Evolutionary conservation across 35 echinoderm and acorn worm genomes (phyloP).

Genomic region (Apostichopus parvimensis): DNA sequence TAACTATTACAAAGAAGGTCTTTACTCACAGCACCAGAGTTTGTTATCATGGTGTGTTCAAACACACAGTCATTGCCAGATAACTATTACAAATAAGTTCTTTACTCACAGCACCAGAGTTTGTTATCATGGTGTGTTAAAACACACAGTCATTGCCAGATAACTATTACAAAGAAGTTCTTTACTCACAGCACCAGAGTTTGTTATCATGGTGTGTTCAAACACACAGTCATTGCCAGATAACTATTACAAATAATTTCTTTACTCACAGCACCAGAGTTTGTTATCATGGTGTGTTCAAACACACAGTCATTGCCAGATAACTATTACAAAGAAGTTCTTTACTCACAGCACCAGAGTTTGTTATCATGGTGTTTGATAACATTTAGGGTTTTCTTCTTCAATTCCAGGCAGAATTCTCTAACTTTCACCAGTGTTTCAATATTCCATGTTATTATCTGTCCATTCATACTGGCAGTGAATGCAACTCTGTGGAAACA

Average conservation of each 20-base stretch:
- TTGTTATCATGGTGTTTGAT: constrained; percentile 79
- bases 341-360: constrained; percentile 96
- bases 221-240: too few species aligned
- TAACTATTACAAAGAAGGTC: too few species aligned
- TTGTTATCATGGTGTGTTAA: constrained; percentile 62
- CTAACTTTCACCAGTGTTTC: constrained; percentile 67
- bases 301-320: too few species aligned
- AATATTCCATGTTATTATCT: constrained; percentile 88
- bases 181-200: constrained; percentile 96
- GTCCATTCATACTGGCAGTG: constrained; percentile 91
- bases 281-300: constrained; percentile 62
- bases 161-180: too few species aligned
- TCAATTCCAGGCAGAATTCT: constrained; percentile 57
- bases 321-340: too few species aligned
- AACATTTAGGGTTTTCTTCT: constrained; percentile 71
- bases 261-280: constrained; percentile 96
- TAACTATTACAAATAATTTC: too few species aligned
- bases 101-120: constrained; percentile 96
- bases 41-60: constrained; percentile 60
- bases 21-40: constrained; percentile 96
- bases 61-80: too few species aligned
- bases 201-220: constrained; percentile 62
- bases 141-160: too few species aligned
- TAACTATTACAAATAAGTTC: too few species aligned
- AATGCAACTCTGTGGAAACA: constrained; percentile 71